Evolutionary conservation across 53 echinoderm and acorn worm genomes (phyloP).

Genomic region (Holothuria scabra): DNA sequence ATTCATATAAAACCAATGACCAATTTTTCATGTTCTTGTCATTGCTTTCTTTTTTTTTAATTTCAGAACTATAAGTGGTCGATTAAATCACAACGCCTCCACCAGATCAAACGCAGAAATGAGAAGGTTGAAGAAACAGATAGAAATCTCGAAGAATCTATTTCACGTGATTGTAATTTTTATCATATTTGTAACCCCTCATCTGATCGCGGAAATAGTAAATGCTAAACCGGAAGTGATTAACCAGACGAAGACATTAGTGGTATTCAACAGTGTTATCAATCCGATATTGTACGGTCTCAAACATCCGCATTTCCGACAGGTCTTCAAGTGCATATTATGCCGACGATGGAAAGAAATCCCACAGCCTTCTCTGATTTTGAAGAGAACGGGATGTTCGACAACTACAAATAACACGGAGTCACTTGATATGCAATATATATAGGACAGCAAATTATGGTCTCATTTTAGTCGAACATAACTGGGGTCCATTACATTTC

Average conservation of each 20-base stretch:
- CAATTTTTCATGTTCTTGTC: too few relatives aligned
- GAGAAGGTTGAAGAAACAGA: slow-evolving; percentile 24
- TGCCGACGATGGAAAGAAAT: slow-evolving; percentile 23
- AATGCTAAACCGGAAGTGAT: slow-evolving; percentile 12
- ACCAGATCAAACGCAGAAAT: neutral
- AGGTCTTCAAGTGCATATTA: slow-evolving; percentile 19
- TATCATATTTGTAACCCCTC: slow-evolving; percentile 16
- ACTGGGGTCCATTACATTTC: too few relatives aligned
- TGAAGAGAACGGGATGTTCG: neutral
- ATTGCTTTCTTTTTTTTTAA: neutral
- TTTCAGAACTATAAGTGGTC: slow-evolving; percentile 19
- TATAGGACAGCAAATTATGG: too few relatives aligned
- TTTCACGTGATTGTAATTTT: slow-evolving; percentile 30
- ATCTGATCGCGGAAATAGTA: slow-evolving; percentile 6
- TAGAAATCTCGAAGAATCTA: slow-evolving; percentile 37
- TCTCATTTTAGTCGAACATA: too few relatives aligned
- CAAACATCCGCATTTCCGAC: slow-evolving; percentile 36
- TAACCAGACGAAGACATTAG: slow-evolving; percentile 27
- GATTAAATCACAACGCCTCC: neutral
- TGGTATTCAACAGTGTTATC: neutral
- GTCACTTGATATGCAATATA: too few relatives aligned
- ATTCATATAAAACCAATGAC: too few relatives aligned
- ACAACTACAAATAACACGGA: too few relatives aligned
- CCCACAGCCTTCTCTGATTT: slow-evolving; percentile 40
- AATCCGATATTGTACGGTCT: slow-evolving; percentile 29